These are phyloP conservation scores for Allenopithecus nigroviridis DNA, from an alignment of 2,797 vertebrate genomes.

Conservation along the genomic window DNA sequence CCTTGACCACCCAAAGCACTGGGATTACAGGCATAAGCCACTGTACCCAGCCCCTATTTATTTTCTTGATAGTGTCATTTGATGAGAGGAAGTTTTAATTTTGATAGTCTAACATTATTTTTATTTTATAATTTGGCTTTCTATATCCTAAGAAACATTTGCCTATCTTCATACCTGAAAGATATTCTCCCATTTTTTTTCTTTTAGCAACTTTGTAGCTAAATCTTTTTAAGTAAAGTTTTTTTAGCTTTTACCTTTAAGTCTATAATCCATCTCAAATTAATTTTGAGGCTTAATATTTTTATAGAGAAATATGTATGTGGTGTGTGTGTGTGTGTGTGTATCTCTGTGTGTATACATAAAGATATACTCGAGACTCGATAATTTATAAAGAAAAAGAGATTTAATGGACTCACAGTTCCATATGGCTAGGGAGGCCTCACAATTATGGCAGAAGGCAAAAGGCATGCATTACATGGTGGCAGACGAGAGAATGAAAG, in stretches of 20 bases:
- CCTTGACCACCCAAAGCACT: no score
- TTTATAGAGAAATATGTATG: neutral
- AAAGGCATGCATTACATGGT: neutral
- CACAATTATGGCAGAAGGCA: neutral
- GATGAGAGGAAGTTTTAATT: neutral
- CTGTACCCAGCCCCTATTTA: neutral
- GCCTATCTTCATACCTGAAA: neutral
- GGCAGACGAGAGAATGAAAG: neutral
- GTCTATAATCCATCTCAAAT: neutral
- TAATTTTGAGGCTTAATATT: neutral
- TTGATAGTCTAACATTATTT: constrained; percentile 8
- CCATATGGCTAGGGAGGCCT: neutral
- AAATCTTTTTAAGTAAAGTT: neutral
- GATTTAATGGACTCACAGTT: neutral
- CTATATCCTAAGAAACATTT: neutral
- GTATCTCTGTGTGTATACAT: neutral
- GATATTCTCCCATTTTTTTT: neutral
- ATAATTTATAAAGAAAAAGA: neutral
- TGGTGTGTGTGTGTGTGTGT: no score
- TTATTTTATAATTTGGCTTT: neutral
- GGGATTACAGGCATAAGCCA: no score
- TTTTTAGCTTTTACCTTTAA: neutral
- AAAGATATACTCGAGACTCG: neutral
- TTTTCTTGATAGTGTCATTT: neutral
- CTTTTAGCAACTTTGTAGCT: neutral